Evolutionary conservation across 2,113 vertebrate genomes (phyloP).

Genomic region (Phrynocephalus versicolor): DNA sequence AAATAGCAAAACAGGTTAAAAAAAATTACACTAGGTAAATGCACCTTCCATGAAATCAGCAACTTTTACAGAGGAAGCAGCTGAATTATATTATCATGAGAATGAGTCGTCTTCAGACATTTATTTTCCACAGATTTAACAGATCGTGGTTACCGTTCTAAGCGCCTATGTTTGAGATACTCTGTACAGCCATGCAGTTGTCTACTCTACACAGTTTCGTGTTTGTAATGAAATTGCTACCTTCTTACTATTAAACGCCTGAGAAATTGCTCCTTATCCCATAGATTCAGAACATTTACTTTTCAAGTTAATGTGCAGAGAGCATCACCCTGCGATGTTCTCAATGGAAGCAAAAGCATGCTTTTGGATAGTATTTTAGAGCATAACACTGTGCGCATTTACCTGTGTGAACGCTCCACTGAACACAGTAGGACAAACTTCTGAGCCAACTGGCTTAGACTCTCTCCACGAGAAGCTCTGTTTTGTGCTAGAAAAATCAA

Average conservation of each 20-base stretch:
- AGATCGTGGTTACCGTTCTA: no score
- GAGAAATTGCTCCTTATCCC: no score
- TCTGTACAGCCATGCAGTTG: no score
- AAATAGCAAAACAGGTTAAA: neutral
- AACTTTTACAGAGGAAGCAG: no score
- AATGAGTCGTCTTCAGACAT: neutral
- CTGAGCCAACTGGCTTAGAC: neutral
- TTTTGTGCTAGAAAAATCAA: neutral
- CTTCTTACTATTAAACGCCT: no score
- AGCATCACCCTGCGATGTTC: neutral
- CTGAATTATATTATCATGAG: no score
- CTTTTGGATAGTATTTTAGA: neutral
- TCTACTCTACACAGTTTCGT: no score
- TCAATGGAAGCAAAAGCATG: neutral
- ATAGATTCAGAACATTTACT: neutral
- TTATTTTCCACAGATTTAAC: neutral
- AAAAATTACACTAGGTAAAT: neutral
- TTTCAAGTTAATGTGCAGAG: neutral
- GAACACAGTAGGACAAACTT: neutral
- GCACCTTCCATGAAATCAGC: no score
- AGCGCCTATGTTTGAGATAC: neutral
- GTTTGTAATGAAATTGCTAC: no score
- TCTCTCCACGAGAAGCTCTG: neutral
- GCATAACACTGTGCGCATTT: neutral
- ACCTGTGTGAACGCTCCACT: neutral